Evolutionary conservation across 92 coral and sea anemone genomes (phyloP).

Genomic region (Montipora capitata): DNA sequence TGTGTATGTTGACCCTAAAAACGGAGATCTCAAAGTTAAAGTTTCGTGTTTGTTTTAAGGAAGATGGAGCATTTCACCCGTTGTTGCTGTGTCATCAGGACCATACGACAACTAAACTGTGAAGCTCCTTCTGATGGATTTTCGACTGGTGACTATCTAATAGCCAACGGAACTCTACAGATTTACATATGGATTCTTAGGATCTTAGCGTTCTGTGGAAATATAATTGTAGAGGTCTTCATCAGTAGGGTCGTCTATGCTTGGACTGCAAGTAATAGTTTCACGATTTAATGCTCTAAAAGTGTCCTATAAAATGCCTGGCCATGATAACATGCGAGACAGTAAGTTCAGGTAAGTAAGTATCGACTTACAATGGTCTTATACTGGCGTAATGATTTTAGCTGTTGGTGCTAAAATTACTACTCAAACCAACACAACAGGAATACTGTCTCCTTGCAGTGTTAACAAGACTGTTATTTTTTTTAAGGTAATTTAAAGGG

Average conservation of each 20-base stretch:
- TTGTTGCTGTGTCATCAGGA: slow-evolving; percentile 85
- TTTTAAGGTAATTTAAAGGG: too few species aligned
- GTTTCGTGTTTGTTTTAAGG: slow-evolving; percentile 22
- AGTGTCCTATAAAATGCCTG: too few species aligned
- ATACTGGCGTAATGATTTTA: too few species aligned
- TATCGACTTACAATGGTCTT: too few species aligned
- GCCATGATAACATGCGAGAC: too few species aligned
- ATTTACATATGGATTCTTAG: slow-evolving; percentile 91
- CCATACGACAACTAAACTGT: slow-evolving; percentile 67
- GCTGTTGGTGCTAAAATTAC: too few species aligned
- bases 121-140: slow-evolving; percentile 80
- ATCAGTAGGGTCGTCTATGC: slow-evolving; percentile 46
- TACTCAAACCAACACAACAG: too few species aligned
- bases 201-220: slow-evolving; percentile 84
- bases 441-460: too few species aligned
- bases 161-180: slow-evolving; percentile 79
- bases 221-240: slow-evolving; percentile 75
- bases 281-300: slow-evolving; percentile 69
- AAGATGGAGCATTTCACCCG: slow-evolving; percentile 71
- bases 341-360: too few species aligned
- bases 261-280: slow-evolving; percentile 82
- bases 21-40: too few species aligned
- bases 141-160: slow-evolving; percentile 90
- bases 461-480: too few species aligned
- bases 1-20: too few species aligned